Conservation (phyloP, 2,797 vertebrate genomes). For the Acipenser transmontanus region DNA sequence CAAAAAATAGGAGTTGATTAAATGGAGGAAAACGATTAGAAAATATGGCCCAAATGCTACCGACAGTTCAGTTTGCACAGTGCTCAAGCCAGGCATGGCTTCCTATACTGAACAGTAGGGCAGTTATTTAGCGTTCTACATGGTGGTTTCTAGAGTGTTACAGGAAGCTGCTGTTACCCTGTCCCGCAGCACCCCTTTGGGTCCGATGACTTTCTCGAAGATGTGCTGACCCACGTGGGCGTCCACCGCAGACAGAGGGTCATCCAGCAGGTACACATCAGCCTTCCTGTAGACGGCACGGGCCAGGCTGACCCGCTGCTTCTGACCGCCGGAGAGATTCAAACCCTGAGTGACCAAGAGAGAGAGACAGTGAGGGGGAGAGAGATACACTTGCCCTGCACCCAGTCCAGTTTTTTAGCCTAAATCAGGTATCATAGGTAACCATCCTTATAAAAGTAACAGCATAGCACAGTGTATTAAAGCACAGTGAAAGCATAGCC, state of each 20-base stretch:
- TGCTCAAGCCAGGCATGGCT: too few species aligned
- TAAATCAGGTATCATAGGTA: too few species aligned
- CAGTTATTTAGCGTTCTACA: neutral
- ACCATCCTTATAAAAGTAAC: too few species aligned
- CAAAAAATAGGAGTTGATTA: too few species aligned
- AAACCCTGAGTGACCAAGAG: conserved; percentile 65
- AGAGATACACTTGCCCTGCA: neutral
- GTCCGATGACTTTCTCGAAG: conserved; percentile 86
- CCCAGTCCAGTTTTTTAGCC: neutral
- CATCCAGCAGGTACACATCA: conserved; percentile 84
- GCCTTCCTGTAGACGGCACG: conserved; percentile 84
- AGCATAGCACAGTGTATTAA: too few species aligned
- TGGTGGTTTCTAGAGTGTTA: conserved; percentile 26
- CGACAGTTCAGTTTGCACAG: too few species aligned
- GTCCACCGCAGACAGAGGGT: conserved; percentile 88
- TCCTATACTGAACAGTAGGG: too few species aligned
- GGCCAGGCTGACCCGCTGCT: conserved; percentile 80
- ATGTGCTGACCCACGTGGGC: conserved; percentile 84
- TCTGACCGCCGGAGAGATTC: conserved; percentile 91
- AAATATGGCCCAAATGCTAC: too few species aligned
- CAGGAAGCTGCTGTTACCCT: conserved; percentile 56
- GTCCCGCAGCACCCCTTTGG: conserved; percentile 75
- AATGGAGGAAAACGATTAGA: too few species aligned
- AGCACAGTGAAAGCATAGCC: neutral
- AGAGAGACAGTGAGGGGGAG: neutral